Evolutionary conservation across 2,888 invertebrate species (phyloP).

Genomic region (Limnephilus marmoratus): DNA sequence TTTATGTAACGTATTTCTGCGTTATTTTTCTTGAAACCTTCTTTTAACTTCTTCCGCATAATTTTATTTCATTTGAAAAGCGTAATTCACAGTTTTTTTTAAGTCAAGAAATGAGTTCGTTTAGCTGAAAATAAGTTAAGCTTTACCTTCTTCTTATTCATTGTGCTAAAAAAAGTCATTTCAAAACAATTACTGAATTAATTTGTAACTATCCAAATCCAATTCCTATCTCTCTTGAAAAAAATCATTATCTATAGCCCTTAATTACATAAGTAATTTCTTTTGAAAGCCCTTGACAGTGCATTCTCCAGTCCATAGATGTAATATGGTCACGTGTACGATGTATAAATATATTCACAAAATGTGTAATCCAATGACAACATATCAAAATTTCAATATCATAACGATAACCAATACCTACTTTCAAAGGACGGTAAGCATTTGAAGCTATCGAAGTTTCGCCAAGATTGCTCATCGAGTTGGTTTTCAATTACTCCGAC

Average conservation of each 20-base stretch:
- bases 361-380: not conserved
- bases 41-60: not conserved
- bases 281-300: not conserved
- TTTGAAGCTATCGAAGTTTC: not conserved
- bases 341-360: too few relatives aligned
- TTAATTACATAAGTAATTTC: not conserved
- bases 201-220: not conserved
- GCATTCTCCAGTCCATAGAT: too few relatives aligned
- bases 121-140: not conserved
- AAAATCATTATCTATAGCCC: not conserved
- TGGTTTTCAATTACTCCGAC: not conserved
- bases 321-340: too few relatives aligned
- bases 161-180: not conserved
- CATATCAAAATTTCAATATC: not conserved
- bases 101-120: not conserved
- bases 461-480: not conserved
- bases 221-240: not conserved
- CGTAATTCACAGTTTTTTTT: not conserved
- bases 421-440: not conserved
- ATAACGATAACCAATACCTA: not conserved
- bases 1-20: slow-evolving; percentile 29
- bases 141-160: not conserved
- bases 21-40: slow-evolving; percentile 12
- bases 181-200: not conserved
- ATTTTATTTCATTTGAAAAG: slow-evolving; percentile 10